phyloP scores from a whole-genome alignment of 2,113 vertebrate species.

The Campylomormyrus numenius region DNA sequence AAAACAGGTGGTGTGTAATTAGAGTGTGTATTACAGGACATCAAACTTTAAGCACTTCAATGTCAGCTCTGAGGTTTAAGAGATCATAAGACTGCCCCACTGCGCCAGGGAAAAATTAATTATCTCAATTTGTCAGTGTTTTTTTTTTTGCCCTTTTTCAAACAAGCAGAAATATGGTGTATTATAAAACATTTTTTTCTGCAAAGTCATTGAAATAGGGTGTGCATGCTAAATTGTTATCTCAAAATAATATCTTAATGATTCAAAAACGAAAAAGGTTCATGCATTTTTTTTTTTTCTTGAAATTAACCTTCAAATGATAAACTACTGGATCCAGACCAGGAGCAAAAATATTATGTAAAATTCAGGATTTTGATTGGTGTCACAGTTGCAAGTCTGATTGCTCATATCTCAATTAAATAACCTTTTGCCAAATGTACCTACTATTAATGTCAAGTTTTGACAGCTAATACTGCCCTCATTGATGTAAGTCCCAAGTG shows the following conservation, averaged over 20 bases:
- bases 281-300: background rate
- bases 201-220: background rate
- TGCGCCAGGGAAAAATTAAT: background rate
- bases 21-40: background rate
- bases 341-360: background rate
- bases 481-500: background rate
- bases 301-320: background rate
- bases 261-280: too few relatives aligned
- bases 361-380: background rate
- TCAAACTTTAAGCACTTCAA: conserved; percentile 4
- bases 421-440: background rate
- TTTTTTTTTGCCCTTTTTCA: background rate
- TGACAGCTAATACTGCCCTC: background rate
- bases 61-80: background rate
- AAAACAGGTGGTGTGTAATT: conserved; percentile 10
- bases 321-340: background rate
- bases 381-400: background rate
- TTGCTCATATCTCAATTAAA: background rate
- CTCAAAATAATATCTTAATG: background rate
- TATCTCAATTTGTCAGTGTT: background rate
- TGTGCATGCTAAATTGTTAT: background rate
- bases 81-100: background rate
- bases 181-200: background rate
- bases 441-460: background rate
- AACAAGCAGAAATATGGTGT: background rate